These are phyloP conservation scores for Embidobia sp. DNA, from an alignment of 2,888 invertebrate genomes.

Conservation along the genomic window DNA sequence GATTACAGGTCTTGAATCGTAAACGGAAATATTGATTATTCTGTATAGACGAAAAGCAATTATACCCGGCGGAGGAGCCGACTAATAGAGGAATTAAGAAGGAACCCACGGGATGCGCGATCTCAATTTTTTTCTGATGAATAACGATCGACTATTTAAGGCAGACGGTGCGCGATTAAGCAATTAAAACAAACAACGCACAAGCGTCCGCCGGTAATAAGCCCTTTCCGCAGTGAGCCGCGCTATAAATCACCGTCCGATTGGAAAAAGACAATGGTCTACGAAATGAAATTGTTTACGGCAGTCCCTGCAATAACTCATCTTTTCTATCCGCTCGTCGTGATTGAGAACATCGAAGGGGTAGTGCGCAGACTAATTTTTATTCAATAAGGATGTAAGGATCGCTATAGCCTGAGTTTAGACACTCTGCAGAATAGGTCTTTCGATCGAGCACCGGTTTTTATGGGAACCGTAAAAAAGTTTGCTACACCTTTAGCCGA, in stretches of 20 bases:
- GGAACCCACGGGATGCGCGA: slow-evolving; percentile 50
- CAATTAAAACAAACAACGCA: slow-evolving; percentile 72
- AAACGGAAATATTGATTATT: slow-evolving; percentile 73
- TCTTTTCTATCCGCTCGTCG: slow-evolving; percentile 25
- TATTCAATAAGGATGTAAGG: slow-evolving; percentile 25
- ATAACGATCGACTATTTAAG: slow-evolving; percentile 74
- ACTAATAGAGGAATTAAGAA: slow-evolving; percentile 72
- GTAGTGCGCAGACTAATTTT: slow-evolving; percentile 29
- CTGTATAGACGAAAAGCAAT: slow-evolving; percentile 72
- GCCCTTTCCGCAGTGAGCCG: slow-evolving; percentile 41
- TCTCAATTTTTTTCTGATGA: slow-evolving; percentile 67
- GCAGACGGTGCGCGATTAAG: slow-evolving; percentile 69
- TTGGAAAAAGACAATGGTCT: slow-evolving; percentile 57
- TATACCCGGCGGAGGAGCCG: slow-evolving; percentile 60
- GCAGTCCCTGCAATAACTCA: slow-evolving; percentile 32
- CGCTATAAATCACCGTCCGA: slow-evolving; percentile 60
- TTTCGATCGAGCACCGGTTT: too few species aligned
- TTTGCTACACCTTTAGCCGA: too few species aligned
- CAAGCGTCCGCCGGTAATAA: slow-evolving; percentile 44
- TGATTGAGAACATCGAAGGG: slow-evolving; percentile 35
- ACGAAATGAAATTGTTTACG: slow-evolving; percentile 56
- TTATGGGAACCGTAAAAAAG: too few species aligned
- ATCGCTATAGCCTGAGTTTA: too few species aligned
- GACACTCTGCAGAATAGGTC: too few species aligned
- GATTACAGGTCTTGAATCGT: slow-evolving; percentile 39